phyloP scores from a whole-genome alignment of 1,140 invertebrate species.

The Conopomorpha cramerella region DNA sequence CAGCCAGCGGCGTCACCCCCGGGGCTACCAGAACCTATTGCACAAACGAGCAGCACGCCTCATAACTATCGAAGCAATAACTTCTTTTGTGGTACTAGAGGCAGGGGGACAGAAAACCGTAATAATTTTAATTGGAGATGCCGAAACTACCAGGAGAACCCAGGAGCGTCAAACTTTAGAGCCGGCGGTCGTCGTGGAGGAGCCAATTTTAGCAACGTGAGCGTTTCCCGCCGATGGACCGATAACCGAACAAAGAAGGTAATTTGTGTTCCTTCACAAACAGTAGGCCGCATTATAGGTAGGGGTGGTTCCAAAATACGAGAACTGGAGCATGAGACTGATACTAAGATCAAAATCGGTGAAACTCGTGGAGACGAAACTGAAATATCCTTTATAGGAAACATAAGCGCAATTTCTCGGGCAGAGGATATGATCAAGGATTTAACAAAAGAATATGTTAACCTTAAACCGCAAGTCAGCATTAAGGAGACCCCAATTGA shows the following conservation, averaged over 20 bases:
- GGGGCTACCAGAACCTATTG: conserved; percentile 5
- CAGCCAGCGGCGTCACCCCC: conserved; percentile 14
- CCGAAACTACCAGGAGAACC: conserved; percentile 8
- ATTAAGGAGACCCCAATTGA: conserved; percentile 5
- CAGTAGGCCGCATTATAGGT: conserved; percentile 60
- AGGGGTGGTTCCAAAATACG: conserved; percentile 76
- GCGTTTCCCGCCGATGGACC: conserved; percentile 9
- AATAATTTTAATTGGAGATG: conserved; percentile 23
- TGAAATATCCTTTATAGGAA: conserved; percentile 58
- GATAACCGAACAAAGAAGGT: conserved; percentile 25
- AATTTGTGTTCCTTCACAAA: conserved; percentile 30
- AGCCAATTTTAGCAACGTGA: background rate
- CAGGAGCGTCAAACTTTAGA: background rate
- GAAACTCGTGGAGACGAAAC: conserved; percentile 39
- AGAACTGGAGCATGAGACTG: conserved; percentile 64
- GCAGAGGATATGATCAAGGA: conserved; percentile 63
- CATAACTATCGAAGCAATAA: conserved; percentile 15
- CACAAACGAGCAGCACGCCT: conserved; percentile 6
- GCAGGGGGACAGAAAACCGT: conserved; percentile 9
- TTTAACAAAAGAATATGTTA: conserved; percentile 33
- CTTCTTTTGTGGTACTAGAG: conserved; percentile 7
- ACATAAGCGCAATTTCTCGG: conserved; percentile 52
- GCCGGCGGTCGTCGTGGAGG: conserved; percentile 3
- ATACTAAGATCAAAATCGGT: conserved; percentile 39
- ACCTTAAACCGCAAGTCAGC: conserved; percentile 14